These are phyloP conservation scores for Styela plicata DNA, from an alignment of 23 tunicate genomes.

Conservation along the genomic window DNA sequence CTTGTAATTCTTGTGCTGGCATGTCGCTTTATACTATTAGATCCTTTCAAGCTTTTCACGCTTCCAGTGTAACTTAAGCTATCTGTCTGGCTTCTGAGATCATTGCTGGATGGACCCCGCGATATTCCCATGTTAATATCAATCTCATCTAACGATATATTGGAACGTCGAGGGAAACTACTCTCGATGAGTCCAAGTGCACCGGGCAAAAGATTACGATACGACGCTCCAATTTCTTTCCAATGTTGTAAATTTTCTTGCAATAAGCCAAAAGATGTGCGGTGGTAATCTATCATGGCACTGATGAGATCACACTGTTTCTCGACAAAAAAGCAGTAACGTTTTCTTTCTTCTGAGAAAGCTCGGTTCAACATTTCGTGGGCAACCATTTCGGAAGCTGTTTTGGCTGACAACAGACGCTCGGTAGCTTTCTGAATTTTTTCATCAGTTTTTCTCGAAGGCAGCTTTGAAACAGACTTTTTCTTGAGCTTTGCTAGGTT, in stretches of 20 bases:
- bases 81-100: neutral
- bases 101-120: neutral
- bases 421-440: conserved; percentile 12
- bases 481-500: conserved; percentile 20
- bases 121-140: neutral
- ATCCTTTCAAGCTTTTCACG: neutral
- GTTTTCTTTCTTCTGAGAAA: conserved; percentile 21
- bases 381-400: conserved; percentile 21
- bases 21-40: neutral
- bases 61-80: neutral
- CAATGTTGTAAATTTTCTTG: conserved; percentile 5
- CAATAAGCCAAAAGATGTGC: conserved; percentile 4
- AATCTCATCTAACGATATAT: conserved; percentile 1
- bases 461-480: neutral
- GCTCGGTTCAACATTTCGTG: conserved; percentile 30
- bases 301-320: conserved; percentile 10
- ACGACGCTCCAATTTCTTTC: conserved; percentile 1
- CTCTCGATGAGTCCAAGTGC: conserved; percentile 24
- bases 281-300: conserved; percentile 14
- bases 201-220: conserved; percentile 19
- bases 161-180: neutral
- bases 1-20: neutral
- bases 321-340: conserved; percentile 28
- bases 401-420: neutral
- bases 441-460: conserved; percentile 6